These are phyloP conservation scores for Cheilosia grossa DNA, from an alignment of 2,888 invertebrate genomes.

Conservation along the genomic window DNA sequence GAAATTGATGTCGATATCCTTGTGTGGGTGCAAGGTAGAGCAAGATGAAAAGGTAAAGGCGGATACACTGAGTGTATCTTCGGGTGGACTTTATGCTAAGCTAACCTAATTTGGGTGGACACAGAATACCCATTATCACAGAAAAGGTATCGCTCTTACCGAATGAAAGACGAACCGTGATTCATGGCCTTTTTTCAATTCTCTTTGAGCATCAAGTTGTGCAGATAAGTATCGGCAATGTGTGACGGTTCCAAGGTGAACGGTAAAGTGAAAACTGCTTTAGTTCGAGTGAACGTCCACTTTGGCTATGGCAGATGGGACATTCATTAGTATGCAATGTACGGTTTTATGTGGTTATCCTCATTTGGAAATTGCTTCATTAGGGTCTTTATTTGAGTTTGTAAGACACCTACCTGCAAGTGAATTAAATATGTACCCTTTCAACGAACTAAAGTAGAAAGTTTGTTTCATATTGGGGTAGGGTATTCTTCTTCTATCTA, in stretches of 20 bases:
- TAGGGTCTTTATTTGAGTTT: too few relatives aligned
- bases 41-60: conserved; percentile 2
- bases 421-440: neutral
- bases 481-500: too few relatives aligned
- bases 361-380: too few relatives aligned
- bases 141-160: conserved; percentile 13
- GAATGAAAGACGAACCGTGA: conserved; percentile 4
- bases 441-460: too few relatives aligned
- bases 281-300: too few relatives aligned
- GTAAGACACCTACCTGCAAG: neutral
- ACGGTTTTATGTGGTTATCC: conserved; percentile 2
- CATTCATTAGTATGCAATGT: conserved; percentile 2
- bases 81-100: conserved; percentile 25
- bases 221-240: neutral
- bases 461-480: too few relatives aligned
- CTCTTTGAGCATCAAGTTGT: conserved; percentile 3
- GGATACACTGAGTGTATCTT: conserved; percentile 12
- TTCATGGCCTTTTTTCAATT: conserved; percentile 16
- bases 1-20: conserved; percentile 40
- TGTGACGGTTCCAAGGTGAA: neutral
- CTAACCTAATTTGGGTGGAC: conserved; percentile 35
- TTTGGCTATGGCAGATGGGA: too few relatives aligned
- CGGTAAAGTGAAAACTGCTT: neutral
- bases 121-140: conserved; percentile 23
- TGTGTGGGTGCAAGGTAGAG: neutral